Evolutionary conservation across 2,113 vertebrate genomes (phyloP), one percentile per base, ranked within the genome.

Genomic region (Cryptotis parvus): DNA sequence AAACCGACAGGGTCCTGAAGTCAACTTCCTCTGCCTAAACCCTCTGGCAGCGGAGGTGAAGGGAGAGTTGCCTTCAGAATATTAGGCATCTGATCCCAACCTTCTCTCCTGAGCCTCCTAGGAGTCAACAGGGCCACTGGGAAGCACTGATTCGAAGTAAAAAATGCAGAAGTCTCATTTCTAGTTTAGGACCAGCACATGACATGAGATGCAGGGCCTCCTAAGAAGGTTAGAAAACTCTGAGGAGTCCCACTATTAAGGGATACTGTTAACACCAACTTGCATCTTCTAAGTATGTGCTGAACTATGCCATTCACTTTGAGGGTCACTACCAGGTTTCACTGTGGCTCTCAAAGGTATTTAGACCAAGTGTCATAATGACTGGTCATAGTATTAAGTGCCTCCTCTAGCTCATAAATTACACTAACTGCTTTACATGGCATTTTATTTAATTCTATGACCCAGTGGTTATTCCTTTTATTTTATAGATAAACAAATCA

Each of bases 291-390:
- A 77, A 74, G 11, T 15, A 3, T 65, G 33, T 43, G 26, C 24
- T 41, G 31, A 37, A 55, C 88, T 65, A 43, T 83, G 43, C 65
- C 26, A 65, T 82, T 78, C 58, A 82, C 49, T 24, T 74, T 58
- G 20, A 72, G 81, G 31, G 61, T 87, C 35, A 26, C 35, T n/a
- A 66, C 35, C 55, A 69, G 77, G 70, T 89, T 86, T 89, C 63
- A 86, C 14, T 33, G 49, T 73, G 37, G 52, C 49, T 84, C 75
- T 61, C 70, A 37, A 72, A 81, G 41, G 31, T 49, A 80, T 80
- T 92, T 35, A 84, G 81, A 41, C 66, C 87, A 73, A 80, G 76
- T 70, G 72, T 76, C 82, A 45, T 76, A 79, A 61, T 72, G 74
- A 74, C 20, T n/a, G 27, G 18, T 93, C 49, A 86, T 35, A 83